Conservation (phyloP, 2,113 vertebrate species). For the Eubucco bourcierii region DNA sequence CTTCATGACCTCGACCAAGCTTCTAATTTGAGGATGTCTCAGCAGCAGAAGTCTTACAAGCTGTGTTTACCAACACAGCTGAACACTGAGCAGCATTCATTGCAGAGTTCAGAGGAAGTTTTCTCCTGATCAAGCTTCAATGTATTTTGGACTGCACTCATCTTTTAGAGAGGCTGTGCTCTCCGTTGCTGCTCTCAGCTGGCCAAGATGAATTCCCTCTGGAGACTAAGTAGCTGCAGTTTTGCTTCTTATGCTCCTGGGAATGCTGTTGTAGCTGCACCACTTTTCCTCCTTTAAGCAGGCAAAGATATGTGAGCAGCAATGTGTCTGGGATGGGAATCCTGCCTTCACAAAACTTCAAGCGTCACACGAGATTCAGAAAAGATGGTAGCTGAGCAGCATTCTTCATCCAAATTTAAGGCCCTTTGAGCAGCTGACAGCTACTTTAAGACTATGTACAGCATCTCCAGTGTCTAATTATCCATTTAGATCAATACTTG, state of each 20-base stretch:
- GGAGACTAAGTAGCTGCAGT: neutral
- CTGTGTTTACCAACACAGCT: neutral
- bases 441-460: neutral
- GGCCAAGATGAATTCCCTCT: neutral
- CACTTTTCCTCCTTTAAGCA: neutral
- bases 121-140: neutral
- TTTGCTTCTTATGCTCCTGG: neutral
- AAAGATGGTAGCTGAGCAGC: neutral
- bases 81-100: neutral
- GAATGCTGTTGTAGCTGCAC: neutral
- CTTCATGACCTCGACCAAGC: neutral
- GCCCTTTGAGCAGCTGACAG: neutral
- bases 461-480: neutral
- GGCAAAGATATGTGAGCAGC: neutral
- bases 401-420: neutral
- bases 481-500: neutral
- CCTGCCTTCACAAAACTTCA: neutral
- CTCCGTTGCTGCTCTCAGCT: neutral
- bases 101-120: neutral
- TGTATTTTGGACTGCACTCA: neutral
- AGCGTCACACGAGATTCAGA: neutral
- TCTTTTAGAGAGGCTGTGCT: neutral
- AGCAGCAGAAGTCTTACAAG: neutral
- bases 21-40: neutral
- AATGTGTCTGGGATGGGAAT: neutral